Conservation (phyloP, 2,797 vertebrate species). For the Myiotriccus ornatus region DNA sequence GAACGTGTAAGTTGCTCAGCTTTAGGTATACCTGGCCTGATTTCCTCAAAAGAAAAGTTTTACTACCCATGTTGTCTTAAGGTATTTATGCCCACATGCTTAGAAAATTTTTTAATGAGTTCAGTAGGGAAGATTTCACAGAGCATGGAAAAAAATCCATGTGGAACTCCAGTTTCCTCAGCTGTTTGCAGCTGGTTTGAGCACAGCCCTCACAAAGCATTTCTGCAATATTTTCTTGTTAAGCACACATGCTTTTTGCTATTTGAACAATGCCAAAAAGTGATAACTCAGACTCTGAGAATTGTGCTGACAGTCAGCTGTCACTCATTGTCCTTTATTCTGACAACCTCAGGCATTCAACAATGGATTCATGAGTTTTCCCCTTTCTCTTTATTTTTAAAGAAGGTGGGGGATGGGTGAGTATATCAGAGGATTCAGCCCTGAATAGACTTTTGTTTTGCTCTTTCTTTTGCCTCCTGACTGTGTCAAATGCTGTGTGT, state of each 20-base stretch:
- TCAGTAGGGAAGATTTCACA: constrained; percentile 51
- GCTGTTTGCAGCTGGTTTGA: neutral
- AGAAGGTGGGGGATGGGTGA: constrained; percentile 80
- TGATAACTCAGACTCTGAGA: constrained; percentile 73
- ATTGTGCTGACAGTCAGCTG: constrained; percentile 84
- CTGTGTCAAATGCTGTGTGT: constrained; percentile 89
- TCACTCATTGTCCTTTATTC: constrained; percentile 84
- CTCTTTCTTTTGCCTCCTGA: constrained; percentile 89
- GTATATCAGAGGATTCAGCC: constrained; percentile 81
- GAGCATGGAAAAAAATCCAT: constrained; percentile 15
- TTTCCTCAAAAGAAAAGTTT: neutral
- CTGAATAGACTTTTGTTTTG: constrained; percentile 96
- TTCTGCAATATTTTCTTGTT: constrained; percentile 51
- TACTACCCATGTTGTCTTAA: neutral
- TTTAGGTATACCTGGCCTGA: neutral
- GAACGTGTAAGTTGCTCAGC: neutral
- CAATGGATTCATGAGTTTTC: constrained; percentile 75
- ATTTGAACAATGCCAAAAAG: constrained; percentile 71
- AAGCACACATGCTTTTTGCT: constrained; percentile 9
- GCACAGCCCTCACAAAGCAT: neutral
- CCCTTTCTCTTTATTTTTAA: constrained; percentile 79
- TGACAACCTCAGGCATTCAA: constrained; percentile 80
- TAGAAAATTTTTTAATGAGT: constrained; percentile 59
- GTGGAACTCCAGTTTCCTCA: neutral
- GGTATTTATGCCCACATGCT: neutral